These are phyloP conservation scores for Lamprotornis superbus DNA, from an alignment of 2,113 vertebrate genomes.

Conservation along the genomic window DNA sequence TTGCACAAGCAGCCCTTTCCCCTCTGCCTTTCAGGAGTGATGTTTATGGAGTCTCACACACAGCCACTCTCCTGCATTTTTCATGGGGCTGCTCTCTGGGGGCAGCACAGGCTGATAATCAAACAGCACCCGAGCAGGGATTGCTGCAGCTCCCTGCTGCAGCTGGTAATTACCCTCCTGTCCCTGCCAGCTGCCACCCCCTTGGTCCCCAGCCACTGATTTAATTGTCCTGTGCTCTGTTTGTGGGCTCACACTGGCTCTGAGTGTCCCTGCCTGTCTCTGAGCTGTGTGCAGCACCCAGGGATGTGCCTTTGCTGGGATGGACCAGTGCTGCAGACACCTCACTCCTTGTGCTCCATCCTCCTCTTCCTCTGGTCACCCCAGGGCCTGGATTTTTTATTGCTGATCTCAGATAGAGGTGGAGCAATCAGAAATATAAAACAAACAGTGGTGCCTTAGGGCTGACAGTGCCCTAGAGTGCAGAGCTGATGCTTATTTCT, in stretches of 20 bases:
- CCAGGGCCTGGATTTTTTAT: background rate
- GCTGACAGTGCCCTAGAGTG: background rate
- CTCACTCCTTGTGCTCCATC: background rate
- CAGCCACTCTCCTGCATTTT: constrained; percentile 26
- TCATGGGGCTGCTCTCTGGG: constrained; percentile 3
- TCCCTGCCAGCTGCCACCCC: background rate
- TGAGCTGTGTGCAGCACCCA: background rate
- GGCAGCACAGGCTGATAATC: background rate
- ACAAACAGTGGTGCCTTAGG: too few species aligned
- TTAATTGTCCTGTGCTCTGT: background rate
- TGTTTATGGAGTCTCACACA: background rate
- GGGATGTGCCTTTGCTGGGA: background rate
- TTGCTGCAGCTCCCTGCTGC: background rate
- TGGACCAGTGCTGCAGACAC: background rate
- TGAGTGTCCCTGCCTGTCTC: rapidly evolving
- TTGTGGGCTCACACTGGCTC: background rate
- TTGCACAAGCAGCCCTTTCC: background rate
- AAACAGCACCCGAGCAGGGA: background rate
- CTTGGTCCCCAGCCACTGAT: background rate
- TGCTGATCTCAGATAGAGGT: rapidly evolving
- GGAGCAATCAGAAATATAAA: background rate
- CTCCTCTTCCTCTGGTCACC: background rate
- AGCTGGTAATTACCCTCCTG: background rate
- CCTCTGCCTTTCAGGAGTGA: background rate
- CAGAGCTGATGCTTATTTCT: background rate